A percentile compares a stretch with the other conserved stretches of the same genome.
Conservation (phyloP, 2,888 invertebrate species). For the Amiota communis region DNA sequence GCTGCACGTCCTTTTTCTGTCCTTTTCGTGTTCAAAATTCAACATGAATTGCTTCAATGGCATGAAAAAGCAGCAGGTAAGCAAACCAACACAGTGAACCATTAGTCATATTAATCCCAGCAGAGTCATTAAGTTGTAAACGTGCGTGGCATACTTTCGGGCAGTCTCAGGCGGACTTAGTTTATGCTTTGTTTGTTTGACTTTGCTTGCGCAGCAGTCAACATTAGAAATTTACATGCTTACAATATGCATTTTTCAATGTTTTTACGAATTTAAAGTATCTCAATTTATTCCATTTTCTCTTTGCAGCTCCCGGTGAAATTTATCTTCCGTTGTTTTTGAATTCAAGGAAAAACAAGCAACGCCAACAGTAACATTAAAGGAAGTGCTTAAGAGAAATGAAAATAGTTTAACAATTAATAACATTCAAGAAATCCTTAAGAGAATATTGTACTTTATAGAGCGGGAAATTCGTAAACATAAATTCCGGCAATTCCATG, state of each 20-base stretch:
- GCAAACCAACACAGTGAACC: conserved; percentile 47
- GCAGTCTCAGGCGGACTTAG: background rate
- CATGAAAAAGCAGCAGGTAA: background rate
- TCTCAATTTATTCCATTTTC: no score
- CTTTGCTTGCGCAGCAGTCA: background rate
- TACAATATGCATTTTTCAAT: no score
- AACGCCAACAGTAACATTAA: no score
- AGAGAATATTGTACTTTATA: no score
- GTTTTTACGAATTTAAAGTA: no score
- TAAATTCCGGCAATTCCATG: conserved; percentile 56
- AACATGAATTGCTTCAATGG: background rate
- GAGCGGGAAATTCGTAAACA: background rate
- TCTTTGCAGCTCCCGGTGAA: background rate
- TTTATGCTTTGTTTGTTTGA: conserved; percentile 32
- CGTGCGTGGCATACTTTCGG: conserved; percentile 38
- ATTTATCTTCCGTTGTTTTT: no score
- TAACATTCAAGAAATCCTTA: background rate
- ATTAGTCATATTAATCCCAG: conserved; percentile 67
- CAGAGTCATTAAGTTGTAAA: conserved; percentile 67
- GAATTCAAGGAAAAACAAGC: no score
- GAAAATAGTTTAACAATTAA: conserved; percentile 5
- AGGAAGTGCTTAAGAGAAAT: conserved; percentile 14
- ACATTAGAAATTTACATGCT: no score
- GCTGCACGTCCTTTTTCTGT: no score
- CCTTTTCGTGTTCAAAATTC: no score